A percentile compares a stretch with the other conserved stretches of the same genome.
Conservation (phyloP, 1,140 invertebrate genomes). For the Berghia stephanieae region DNA sequence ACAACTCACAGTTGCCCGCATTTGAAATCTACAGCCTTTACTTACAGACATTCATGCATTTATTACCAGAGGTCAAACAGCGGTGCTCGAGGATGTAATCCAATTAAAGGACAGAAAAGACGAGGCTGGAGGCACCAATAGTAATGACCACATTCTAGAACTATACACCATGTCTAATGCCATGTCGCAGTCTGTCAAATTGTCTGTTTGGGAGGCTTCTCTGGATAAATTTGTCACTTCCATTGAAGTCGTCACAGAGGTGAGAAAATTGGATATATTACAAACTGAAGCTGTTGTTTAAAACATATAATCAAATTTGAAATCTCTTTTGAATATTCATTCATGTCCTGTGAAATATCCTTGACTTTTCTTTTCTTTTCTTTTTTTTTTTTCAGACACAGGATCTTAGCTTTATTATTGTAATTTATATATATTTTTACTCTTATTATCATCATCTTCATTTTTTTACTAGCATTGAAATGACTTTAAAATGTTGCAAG, state of each 20-base stretch:
- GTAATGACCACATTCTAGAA: constrained; percentile 68
- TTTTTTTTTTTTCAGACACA: too few relatives aligned
- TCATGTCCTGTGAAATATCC: too few relatives aligned
- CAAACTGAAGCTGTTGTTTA: too few relatives aligned
- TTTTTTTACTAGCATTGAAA: too few relatives aligned
- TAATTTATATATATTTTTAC: too few relatives aligned
- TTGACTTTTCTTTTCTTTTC: too few relatives aligned
- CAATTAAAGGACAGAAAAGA: constrained; percentile 33
- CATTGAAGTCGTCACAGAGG: constrained; percentile 82
- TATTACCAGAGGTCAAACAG: constrained; percentile 35
- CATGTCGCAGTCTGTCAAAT: constrained; percentile 88
- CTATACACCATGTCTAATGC: constrained; percentile 90
- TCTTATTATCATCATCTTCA: too few relatives aligned
- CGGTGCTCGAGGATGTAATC: constrained; percentile 38
- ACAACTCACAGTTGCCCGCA: background rate
- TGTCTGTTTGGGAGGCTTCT: constrained; percentile 90
- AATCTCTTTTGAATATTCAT: too few relatives aligned
- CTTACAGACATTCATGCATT: background rate
- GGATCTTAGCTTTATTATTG: too few relatives aligned
- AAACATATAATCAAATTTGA: too few relatives aligned
- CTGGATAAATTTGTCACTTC: constrained; percentile 84
- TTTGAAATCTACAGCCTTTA: background rate
- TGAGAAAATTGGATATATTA: too few relatives aligned
- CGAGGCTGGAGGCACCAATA: background rate
- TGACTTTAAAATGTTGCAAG: too few relatives aligned